These are phyloP conservation scores for Lateolabrax maculatus DNA, from an alignment of 2,797 vertebrate species.

Conservation along the genomic window DNA sequence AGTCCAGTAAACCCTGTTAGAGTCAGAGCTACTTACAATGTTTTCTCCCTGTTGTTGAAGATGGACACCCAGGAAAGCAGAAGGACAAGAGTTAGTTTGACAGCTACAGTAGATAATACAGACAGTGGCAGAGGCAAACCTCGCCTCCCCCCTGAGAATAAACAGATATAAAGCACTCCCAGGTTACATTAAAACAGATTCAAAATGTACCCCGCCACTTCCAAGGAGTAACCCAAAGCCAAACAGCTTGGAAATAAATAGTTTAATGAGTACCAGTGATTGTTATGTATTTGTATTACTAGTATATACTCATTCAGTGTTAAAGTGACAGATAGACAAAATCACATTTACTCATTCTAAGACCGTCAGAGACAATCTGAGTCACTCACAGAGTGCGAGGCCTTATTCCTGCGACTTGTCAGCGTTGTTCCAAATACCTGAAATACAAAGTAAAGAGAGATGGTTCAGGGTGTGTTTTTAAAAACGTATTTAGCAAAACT, in stretches of 20 bases:
- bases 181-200: conserved; percentile 1
- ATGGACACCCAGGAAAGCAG: conserved; percentile 52
- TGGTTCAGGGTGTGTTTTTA: fast-evolving
- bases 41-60: conserved; percentile 76
- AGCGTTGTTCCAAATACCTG: conserved; percentile 80
- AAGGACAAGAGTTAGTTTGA: conserved; percentile 60
- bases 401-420: conserved; percentile 73
- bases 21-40: conserved; percentile 83
- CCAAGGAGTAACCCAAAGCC: conserved; percentile 27
- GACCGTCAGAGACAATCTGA: neutral
- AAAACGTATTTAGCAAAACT: neutral
- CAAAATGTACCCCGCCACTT: neutral
- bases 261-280: neutral
- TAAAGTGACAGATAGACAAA: neutral
- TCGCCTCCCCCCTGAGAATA: neutral
- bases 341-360: conserved; percentile 6
- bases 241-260: conserved; percentile 8
- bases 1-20: neutral
- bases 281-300: neutral
- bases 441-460: conserved; percentile 29
- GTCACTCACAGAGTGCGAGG: conserved; percentile 68
- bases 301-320: neutral
- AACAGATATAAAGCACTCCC: neutral
- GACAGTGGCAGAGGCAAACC: neutral
- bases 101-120: conserved; percentile 15